Base-by-base conservation (phyloP, 2,888 invertebrate genomes). In the Aphrophora alni region DNA sequence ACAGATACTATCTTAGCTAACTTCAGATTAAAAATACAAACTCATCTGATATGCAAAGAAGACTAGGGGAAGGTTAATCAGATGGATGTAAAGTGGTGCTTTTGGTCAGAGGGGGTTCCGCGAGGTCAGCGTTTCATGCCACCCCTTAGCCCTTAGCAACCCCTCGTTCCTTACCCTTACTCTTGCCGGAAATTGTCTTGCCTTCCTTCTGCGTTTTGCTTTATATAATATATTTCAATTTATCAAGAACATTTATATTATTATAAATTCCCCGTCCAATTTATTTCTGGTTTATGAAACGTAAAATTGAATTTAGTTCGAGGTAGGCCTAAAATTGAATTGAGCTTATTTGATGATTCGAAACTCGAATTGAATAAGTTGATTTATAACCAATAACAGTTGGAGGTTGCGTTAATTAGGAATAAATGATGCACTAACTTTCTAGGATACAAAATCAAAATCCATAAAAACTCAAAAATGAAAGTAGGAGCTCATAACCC, bases 81-180 rank as follows among this genome's bases (percentile, higher is more conserved):
- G 44, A 44, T 44, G 59, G 59, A 59, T 21, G 59, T n/a, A 59
- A 59, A 59, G 59, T 59, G 59, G 59, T 59, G 59, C 59, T 59
- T 59, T 59, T 59, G 59, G 59, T 59, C 59, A 59, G 59, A 21
- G 10, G n/a, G 44, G 44, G 44, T 44, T 44, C 44, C 17, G 59
- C 59, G 59, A 21, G 59, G 59, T 59, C 59, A 59, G 59, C 59
- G 59, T 59, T 59, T 59, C 44, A 44, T 14, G 17, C 59, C 59
- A 59, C n/a, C 33, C 21, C 59, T 59, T 59, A 21, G 21, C 44
- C 44, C 21, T 59, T 59, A 21, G 21, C 59, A 21, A 59, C 59
- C 59, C 59, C n/a, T n/a, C n/a, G n/a, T n/a, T n/a, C n/a, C n/a
- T n/a, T n/a, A n/a, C n/a, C n/a, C n/a, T n/a, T n/a, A n/a, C n/a